These are phyloP conservation scores for Microcebus griseorufus DNA, from an alignment of 2,113 vertebrate genomes.

Conservation along the genomic window DNA sequence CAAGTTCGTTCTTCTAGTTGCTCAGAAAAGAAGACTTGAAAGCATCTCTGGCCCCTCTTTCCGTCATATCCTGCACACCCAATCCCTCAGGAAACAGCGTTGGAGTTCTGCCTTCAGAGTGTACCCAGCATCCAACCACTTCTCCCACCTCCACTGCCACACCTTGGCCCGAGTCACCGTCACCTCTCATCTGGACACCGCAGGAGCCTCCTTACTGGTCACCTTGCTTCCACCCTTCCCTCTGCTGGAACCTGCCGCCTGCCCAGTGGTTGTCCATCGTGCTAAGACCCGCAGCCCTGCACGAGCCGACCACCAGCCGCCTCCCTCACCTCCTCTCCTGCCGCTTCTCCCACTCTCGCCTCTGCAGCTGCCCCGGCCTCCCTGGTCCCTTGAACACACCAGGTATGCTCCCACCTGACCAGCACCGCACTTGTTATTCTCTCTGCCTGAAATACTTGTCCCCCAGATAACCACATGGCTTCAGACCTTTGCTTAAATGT, in stretches of 20 bases:
- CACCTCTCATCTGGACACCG: too few relatives aligned
- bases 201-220: not conserved
- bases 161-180: not conserved
- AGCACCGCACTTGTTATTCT: not conserved
- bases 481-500: not conserved
- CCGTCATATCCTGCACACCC: not conserved
- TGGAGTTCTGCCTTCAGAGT: not conserved
- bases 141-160: not conserved
- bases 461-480: not conserved
- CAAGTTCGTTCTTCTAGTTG: not conserved
- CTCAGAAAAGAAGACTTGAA: not conserved
- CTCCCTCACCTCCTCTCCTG: not conserved
- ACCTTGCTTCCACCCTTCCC: not conserved
- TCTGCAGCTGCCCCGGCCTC: not conserved
- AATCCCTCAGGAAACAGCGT: not conserved
- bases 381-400: rapidly evolving
- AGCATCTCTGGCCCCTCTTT: not conserved
- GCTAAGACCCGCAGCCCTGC: not conserved
- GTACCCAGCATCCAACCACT: not conserved
- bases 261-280: not conserved
- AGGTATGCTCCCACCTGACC: not conserved
- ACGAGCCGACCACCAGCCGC: not conserved
- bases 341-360: not conserved
- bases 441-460: not conserved
- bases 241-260: not conserved